Evolutionary conservation across 2,797 vertebrate genomes (phyloP), one percentile per base, ranked within the genome.

Genomic region (Xyrichtys novacula): DNA sequence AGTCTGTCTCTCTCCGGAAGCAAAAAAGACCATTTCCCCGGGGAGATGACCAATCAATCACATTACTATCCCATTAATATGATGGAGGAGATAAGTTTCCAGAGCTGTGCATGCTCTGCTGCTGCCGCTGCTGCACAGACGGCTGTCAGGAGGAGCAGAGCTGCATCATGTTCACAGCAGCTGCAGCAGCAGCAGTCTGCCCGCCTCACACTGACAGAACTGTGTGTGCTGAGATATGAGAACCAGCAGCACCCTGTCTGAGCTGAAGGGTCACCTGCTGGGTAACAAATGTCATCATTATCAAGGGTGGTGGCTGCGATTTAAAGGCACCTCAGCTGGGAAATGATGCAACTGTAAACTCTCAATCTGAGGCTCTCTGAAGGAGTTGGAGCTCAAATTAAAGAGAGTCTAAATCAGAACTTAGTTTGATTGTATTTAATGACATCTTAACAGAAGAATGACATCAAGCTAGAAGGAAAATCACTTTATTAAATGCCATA

Each of bases 21-120:
- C 71, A 34, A 39, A 64, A 14, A 54, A 60, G 39, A 44, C 23
- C 40, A 6, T 52, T 44, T 57, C 74, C 78, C 67, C 65, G 3
- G 26, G 44, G 69, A 67, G 49, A 74, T 12, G 56, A 67, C 22
- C 65, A 62, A 80, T 81, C 69, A 78, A 74, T 84, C 78, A 78
- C 72, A 61, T 78, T 56, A 84, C 73, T 46, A 73, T 44, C 71
- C 72, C 83, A 80, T 88, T 74, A 82, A 81, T 80, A 77, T 76
- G 84, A 88, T 76, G 75, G 78, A 85, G 72, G 82, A 61, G 74
- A 59, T 52, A 65, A 69, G 46, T 72, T 74, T 76, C 68, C 72
- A 64, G 57, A 63, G 19, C 65, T 53, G 3, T 9, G 55, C 74
- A 34, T 44, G 42, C 58, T 3, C 48, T 63, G 2, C 58, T 40